Evolutionary conservation across 2,797 vertebrate genomes (phyloP), one percentile per base, ranked within the genome.

Genomic region (Harpagifer antarcticus): DNA sequence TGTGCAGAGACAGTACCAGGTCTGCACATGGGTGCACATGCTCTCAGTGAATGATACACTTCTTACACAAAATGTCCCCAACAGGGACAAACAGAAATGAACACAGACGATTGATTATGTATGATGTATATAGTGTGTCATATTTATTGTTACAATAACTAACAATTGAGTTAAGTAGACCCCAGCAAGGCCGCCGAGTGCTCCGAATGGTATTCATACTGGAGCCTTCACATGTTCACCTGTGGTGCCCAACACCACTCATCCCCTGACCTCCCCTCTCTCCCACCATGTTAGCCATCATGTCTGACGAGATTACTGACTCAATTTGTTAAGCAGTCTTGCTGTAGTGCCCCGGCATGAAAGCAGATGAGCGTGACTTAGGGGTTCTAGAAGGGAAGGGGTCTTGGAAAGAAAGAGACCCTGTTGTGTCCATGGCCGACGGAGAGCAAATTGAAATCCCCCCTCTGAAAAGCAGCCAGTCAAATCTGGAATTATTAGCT

Each of bases 401-500:
- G 80, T 84, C 71, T 74, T 53, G 42, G 66, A 85, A 79, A 89
- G 79, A 89, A 82, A 72, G 79, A 85, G 83, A 63, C 64, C 93
- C 91, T 80, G 86, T 76, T 69, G 92, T 80, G 84, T 85, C 89
- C 90, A n/a, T 87, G 93, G 85, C 92, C 79, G 89, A 94, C 90
- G 73, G 72, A 52, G 86, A 82, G 81, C 85, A 89, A 84, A 83
- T 77, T 78, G 55, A 86, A 88, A 89, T 89, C 90, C 86, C 76
- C 31, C 64, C 74, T 76, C 58, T 33, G 49, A 72, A 91, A 81
- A 91, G 92, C 92, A 94, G 90, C 92, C 89, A 70, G 85, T 76
- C 81, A 80, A 93, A 94, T 93, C 95, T 92, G 91, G 79, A 93
- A 90, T 94, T 92, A 96, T 96, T 91, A 90, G 83, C 79, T 88